Base-by-base conservation (phyloP, 2,888 invertebrate genomes). In the Disparrhopalites patrizii region DNA sequence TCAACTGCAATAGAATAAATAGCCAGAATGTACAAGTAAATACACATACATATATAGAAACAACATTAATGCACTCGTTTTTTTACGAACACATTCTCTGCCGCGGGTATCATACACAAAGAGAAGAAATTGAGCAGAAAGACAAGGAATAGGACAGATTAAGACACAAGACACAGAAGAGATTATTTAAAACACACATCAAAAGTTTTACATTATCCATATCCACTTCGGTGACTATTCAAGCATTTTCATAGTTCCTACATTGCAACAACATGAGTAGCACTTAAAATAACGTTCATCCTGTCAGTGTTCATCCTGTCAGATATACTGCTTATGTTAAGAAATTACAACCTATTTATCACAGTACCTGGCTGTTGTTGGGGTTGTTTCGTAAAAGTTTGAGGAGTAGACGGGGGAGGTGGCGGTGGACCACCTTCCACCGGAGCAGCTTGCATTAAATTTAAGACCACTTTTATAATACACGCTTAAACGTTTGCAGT, bases 1-100 rank as follows among this genome's bases (percentile, higher is more conserved):
- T 89, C 88, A 81, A 88, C 87, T 85, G 79, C 76, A 60, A 62
- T 27, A 13, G 18, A 18, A 7, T 60, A 28, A 38, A 57, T 23
- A 33, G 15, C n/a, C 15, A 3, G 33, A 30, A 30, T 23, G 28
- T 28, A n/a, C 15, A 50, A 50, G 8, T 8, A 50, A 13, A 8
- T 50, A n/a, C n/a, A n/a, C n/a, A n/a, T n/a, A 7, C 7, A 43
- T 20, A 15, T 2, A 36, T 13, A 36, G 36, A 13, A 36, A 36
- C 13, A 36, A 36, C 36, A 36, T 10, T 13, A 10, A 36, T 36
- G 36, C n/a, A 25, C 1, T 52, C 25, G 52, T 52, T 52, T 52
- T n/a, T n/a, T n/a, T n/a, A n/a, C n/a, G n/a, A n/a, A n/a, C n/a
- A n/a, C n/a, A n/a, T n/a, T n/a, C n/a, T n/a, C n/a, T n/a, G n/a